A percentile compares a stretch with the other conserved stretches of the same genome.
phyloP scores from a whole-genome alignment of 2,797 vertebrate genomes.

The Cichlasoma orientale region DNA sequence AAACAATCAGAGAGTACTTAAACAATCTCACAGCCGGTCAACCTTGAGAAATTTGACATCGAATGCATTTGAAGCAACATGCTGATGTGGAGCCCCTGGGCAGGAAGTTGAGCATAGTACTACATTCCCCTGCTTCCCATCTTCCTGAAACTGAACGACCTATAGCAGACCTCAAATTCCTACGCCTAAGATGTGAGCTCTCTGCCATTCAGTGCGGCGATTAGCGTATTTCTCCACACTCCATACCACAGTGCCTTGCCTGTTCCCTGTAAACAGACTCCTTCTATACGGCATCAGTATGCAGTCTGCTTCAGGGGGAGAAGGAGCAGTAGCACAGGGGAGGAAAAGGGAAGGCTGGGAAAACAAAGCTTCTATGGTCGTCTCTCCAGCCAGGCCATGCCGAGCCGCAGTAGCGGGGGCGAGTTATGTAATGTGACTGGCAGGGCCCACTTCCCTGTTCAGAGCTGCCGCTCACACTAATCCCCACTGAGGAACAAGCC shows the following conservation, averaged over 20 bases:
- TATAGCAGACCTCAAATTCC: constrained; percentile 67
- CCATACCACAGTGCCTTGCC: constrained; percentile 75
- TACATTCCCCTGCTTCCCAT: constrained; percentile 25
- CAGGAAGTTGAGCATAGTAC: constrained; percentile 18
- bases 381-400: constrained; percentile 79
- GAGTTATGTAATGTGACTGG: constrained; percentile 87
- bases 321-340: constrained; percentile 65
- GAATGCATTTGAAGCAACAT: constrained; percentile 21
- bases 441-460: constrained; percentile 79
- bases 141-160: constrained; percentile 52
- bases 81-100: constrained; percentile 22
- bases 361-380: constrained; percentile 87
- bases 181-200: constrained; percentile 64
- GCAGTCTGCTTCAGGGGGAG: constrained; percentile 73
- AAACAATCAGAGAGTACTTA: constrained; percentile 39
- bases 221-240: constrained; percentile 72
- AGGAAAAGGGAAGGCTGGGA: constrained; percentile 73
- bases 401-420: constrained; percentile 70
- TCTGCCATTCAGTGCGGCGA: constrained; percentile 74
- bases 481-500: constrained; percentile 76
- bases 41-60: constrained; percentile 23
- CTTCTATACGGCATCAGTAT: constrained; percentile 82
- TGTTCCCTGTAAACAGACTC: constrained; percentile 83
- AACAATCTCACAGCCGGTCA: constrained; percentile 32
- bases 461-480: constrained; percentile 77